Percentiles rank a stretch among this genome's conserved stretches.
phyloP scores from a whole-genome alignment of 35 echinoderm and acorn worm genomes.

The Lytechinus variegatus region DNA sequence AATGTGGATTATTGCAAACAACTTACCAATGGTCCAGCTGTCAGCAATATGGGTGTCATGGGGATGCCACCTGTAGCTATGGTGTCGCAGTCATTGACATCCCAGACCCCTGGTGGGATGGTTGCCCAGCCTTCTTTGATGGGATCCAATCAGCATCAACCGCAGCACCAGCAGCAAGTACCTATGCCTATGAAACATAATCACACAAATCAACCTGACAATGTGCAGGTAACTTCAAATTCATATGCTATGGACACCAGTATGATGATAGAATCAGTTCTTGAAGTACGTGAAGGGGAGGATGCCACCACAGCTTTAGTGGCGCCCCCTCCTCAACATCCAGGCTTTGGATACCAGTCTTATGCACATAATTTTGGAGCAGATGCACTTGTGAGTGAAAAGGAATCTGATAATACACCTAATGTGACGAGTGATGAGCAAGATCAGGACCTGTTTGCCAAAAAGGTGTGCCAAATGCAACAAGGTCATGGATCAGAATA shows the following conservation, averaged over 20 bases:
- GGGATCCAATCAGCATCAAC: neutral
- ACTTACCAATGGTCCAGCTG: neutral
- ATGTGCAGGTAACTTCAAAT: constrained; percentile 51
- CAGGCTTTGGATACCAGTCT: constrained; percentile 87
- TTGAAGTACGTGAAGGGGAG: constrained; percentile 74
- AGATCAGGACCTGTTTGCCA: constrained; percentile 66
- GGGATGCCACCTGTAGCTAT: constrained; percentile 31
- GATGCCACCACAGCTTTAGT: constrained; percentile 53
- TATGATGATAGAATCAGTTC: constrained; percentile 86
- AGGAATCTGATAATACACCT: constrained; percentile 82
- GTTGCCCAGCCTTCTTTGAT: constrained; percentile 19
- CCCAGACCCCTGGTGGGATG: constrained; percentile 34
- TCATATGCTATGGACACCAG: constrained; percentile 89
- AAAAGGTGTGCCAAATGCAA: neutral
- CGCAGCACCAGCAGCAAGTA: neutral
- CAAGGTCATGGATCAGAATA: constrained; percentile 64
- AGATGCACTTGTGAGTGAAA: constrained; percentile 89
- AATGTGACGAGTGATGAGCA: constrained; percentile 89
- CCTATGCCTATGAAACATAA: neutral
- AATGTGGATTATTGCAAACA: constrained; percentile 49
- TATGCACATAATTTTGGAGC: constrained; percentile 99
- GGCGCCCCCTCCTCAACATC: constrained; percentile 50
- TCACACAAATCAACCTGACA: neutral
- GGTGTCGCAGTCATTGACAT: constrained; percentile 42
- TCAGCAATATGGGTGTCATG: constrained; percentile 13